phyloP scores from a whole-genome alignment of 2,113 vertebrate genomes.

The Corvus cornix region DNA sequence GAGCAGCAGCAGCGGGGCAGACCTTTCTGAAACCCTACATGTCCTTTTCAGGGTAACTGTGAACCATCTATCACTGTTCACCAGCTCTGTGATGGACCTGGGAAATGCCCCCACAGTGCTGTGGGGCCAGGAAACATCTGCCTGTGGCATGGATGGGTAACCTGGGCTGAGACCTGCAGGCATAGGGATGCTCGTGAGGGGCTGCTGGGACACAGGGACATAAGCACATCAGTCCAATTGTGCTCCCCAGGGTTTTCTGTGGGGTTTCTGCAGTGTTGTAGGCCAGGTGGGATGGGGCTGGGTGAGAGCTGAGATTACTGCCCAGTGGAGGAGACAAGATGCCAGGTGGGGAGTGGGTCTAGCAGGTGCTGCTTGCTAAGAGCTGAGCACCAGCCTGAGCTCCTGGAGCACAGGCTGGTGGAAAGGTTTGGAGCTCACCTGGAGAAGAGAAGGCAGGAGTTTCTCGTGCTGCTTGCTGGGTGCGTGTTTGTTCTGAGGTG shows the following conservation, averaged over 20 bases:
- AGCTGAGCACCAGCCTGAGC: background rate
- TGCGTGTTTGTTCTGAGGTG: background rate
- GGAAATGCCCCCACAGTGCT: background rate
- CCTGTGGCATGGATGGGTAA: background rate
- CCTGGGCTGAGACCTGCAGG: background rate
- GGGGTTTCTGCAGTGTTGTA: background rate
- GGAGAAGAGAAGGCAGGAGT: background rate
- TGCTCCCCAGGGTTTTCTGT: background rate
- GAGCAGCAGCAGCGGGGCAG: background rate
- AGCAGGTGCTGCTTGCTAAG: background rate
- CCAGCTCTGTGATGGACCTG: background rate
- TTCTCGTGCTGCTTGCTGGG: background rate
- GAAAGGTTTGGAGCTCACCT: background rate
- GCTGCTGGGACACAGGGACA: background rate
- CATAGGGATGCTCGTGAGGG: background rate
- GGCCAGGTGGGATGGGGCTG: background rate
- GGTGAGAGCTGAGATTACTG: background rate
- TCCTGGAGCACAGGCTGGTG: background rate
- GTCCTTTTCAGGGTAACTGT: background rate
- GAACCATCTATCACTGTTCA: background rate
- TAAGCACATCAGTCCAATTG: background rate
- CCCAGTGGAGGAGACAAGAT: background rate
- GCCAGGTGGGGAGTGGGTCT: background rate
- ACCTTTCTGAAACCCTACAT: background rate
- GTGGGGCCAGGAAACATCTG: background rate